Evolutionary conservation across 2,888 invertebrate species (phyloP).

Genomic region (Linyphia triangularis): DNA sequence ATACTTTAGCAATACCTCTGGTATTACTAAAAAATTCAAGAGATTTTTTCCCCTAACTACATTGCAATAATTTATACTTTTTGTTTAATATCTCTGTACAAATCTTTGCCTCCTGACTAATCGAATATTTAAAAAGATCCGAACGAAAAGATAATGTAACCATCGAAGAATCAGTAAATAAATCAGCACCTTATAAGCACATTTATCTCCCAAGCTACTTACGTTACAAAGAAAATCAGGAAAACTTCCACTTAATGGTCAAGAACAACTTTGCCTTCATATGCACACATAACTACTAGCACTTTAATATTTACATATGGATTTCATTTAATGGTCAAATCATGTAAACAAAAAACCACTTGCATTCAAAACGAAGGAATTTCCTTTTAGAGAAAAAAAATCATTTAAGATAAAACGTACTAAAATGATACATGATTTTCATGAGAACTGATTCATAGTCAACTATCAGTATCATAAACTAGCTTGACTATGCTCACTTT

Average conservation of each 20-base stretch:
- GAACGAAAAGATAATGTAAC: too few species aligned
- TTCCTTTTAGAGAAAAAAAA: not conserved
- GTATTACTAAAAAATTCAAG: too few species aligned
- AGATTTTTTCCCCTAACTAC: too few species aligned
- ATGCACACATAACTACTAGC: not conserved
- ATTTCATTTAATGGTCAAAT: not conserved
- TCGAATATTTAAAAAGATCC: too few species aligned
- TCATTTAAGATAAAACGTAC: constrained; percentile 12
- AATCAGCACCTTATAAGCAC: constrained; percentile 47
- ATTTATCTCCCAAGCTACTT: not conserved
- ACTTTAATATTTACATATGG: not conserved
- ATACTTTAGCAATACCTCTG: too few species aligned
- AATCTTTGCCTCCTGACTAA: too few species aligned
- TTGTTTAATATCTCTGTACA: too few species aligned
- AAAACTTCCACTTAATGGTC: not conserved
- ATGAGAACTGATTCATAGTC: not conserved
- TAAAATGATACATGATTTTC: not conserved
- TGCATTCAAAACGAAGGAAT: not conserved
- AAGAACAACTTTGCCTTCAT: not conserved
- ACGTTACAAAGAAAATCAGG: too few species aligned
- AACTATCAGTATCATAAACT: constrained; percentile 22
- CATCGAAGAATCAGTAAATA: not conserved
- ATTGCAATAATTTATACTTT: too few species aligned
- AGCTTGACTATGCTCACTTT: constrained; percentile 16
- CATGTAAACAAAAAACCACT: not conserved